Conservation (phyloP, 2,113 vertebrate species). For the Condylura cristata region DNA sequence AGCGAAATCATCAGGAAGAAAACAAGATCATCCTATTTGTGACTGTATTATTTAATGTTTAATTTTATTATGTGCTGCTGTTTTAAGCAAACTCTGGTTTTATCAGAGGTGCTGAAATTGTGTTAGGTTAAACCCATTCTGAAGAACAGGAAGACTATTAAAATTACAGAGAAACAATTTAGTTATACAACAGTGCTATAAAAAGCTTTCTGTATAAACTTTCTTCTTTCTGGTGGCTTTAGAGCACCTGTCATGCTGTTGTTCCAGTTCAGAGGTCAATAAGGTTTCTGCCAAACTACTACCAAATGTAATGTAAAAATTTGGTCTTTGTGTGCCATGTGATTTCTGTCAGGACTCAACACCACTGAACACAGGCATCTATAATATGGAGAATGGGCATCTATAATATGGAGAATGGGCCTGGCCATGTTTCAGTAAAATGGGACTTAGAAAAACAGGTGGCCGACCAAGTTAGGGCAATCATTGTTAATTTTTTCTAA, state of each 20-base stretch:
- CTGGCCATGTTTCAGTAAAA: not conserved
- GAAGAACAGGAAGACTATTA: not conserved
- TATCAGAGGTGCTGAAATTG: not conserved
- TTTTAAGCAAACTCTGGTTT: conserved; percentile 38
- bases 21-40: not conserved
- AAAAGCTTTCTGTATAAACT: not conserved
- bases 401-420: not conserved
- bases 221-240: not conserved
- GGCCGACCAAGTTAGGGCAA: not conserved
- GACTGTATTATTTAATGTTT: not conserved
- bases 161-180: not conserved
- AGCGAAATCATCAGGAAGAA: not conserved
- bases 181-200: not conserved
- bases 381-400: not conserved
- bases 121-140: not conserved
- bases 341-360: not conserved
- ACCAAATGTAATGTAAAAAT: not conserved
- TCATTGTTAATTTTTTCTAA: not conserved
- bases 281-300: not conserved
- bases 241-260: not conserved
- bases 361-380: not conserved
- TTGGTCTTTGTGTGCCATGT: not conserved
- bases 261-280: not conserved
- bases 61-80: not conserved
- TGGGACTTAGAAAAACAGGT: not conserved